A percentile compares a stretch with the other conserved stretches of the same genome.
Conservation (phyloP, 2,888 invertebrate genomes). For the Bruchidius siliquastri region DNA sequence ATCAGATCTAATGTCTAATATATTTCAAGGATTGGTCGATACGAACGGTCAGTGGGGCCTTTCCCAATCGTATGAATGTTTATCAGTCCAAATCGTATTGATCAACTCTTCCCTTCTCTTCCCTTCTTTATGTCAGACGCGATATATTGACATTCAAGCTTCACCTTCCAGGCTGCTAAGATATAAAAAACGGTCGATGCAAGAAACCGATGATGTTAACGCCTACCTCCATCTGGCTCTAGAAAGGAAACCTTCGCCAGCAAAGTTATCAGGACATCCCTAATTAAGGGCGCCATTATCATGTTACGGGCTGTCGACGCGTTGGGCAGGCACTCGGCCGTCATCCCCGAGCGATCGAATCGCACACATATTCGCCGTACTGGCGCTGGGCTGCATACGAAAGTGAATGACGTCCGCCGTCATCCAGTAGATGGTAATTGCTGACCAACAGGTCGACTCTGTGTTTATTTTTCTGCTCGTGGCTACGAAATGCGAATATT, state of each 20-base stretch:
- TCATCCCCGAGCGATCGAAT: constrained; percentile 1
- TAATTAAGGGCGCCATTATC: neutral
- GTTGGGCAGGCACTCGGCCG: neutral
- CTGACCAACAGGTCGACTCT: constrained; percentile 36
- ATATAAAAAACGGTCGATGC: too few species aligned
- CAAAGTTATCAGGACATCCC: neutral
- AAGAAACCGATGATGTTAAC: too few species aligned
- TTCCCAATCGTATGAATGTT: too few species aligned
- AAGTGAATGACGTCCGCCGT: constrained; percentile 41
- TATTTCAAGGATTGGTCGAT: too few species aligned
- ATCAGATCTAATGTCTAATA: too few species aligned
- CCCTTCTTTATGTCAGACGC: too few species aligned
- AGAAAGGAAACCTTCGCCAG: neutral
- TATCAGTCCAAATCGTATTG: too few species aligned
- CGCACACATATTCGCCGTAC: neutral
- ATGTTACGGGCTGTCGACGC: neutral
- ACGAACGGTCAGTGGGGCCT: too few species aligned
- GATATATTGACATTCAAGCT: too few species aligned
- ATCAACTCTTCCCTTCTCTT: too few species aligned
- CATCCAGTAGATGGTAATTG: constrained; percentile 35
- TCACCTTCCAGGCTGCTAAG: too few species aligned
- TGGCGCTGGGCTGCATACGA: constrained; percentile 2
- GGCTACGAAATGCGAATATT: constrained; percentile 13
- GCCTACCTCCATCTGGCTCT: neutral
- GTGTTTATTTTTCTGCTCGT: constrained; percentile 37